These are phyloP conservation scores for Anomalospiza imberbis DNA, from an alignment of 2,797 vertebrate genomes.

Conservation along the genomic window DNA sequence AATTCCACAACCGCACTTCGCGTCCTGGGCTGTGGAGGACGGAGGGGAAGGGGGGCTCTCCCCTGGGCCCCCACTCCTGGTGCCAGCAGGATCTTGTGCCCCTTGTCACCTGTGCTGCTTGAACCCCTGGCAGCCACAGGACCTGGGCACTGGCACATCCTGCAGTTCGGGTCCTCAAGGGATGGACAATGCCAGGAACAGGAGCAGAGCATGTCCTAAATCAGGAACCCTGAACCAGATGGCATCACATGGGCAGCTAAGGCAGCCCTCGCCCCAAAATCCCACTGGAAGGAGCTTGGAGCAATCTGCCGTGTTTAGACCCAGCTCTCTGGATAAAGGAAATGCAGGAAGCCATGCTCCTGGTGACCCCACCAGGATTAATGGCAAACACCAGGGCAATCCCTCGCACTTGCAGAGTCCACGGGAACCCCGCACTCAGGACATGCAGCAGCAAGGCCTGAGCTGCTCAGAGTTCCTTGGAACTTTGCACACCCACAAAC, in stretches of 20 bases:
- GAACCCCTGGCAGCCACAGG: not conserved
- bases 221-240: not conserved
- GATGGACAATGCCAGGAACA: rapidly evolving
- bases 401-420: not conserved
- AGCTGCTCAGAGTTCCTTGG: not conserved
- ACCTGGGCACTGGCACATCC: not conserved
- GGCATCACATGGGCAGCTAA: rapidly evolving
- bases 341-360: rapidly evolving
- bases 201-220: not conserved
- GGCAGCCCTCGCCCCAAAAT: not conserved
- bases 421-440: not conserved
- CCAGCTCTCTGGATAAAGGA: not conserved
- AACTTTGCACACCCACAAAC: not conserved
- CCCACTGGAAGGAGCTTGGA: rapidly evolving
- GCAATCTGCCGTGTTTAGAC: not conserved
- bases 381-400: rapidly evolving
- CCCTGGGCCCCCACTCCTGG: rapidly evolving
- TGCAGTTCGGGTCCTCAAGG: rapidly evolving
- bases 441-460: not conserved
- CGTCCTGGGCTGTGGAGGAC: rapidly evolving
- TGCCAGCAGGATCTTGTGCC: rapidly evolving
- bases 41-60: not conserved
- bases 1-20: not conserved
- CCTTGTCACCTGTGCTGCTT: rapidly evolving
- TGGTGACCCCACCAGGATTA: not conserved